Evolutionary conservation across 1,140 invertebrate species (phyloP), one percentile per base, ranked within the genome.

Genomic region (Coelopa frigida): DNA sequence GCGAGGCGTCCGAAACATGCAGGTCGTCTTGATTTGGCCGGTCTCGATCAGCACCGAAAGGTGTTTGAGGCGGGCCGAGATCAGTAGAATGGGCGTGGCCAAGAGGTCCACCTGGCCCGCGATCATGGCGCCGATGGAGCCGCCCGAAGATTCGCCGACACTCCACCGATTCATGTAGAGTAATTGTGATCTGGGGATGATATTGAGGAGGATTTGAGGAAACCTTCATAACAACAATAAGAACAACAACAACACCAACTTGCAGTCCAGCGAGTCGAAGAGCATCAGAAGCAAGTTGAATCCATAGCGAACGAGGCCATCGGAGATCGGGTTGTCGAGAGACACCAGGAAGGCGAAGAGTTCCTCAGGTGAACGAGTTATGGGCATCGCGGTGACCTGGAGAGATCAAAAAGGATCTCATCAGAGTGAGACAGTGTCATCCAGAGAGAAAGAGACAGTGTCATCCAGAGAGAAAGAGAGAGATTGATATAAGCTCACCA

Each of bases 141-240:
- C 64, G 0, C 64, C 64, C 0, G 49, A 50, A 5, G 44, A 14
- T 8, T 61, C 60, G 11, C 51, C 58, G 39, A 51, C 49, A 4
- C 48, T 51, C 64, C 64, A 68, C 11, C 59, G 59, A 52, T 68
- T n/a, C n/a, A n/a, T n/a, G n/a, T n/a, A n/a, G 3, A 35, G n/a
- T n/a, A 41, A 32, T 31, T 11, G 3, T 5, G 26, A 14, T 5
- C n/a, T 10, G 27, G 36, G 20, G 23, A 23, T 23, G 12, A 24
- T 2, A 31, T 12, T 5, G 10, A 17, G 7, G 29, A 32, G 35
- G 5, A 17, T 4, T 11, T 12, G 10, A 14, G 23, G 20, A 39
- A 36, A 7, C 7, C 11, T 36, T 36, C 17, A 10, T 36, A 11
- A 14, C 2, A 41, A 27, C 6, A 11, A 41, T 17, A 14, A 27